Evolutionary conservation across 2,888 invertebrate species (phyloP), one percentile per base, ranked within the genome.

Genomic region (Protophormia terraenovae): DNA sequence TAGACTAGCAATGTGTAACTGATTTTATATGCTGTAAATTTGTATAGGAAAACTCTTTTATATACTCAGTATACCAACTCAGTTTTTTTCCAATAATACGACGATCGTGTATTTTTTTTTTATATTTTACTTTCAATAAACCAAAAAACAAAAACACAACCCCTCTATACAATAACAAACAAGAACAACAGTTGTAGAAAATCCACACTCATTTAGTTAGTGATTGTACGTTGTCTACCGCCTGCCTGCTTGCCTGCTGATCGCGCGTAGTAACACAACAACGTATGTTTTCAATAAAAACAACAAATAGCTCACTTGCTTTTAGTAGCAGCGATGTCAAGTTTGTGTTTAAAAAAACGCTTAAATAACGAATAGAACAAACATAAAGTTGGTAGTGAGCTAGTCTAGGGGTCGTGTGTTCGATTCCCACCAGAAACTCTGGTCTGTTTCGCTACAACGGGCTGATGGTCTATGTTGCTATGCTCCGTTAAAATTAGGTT

Each of bases 21-120:
- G 90, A 90, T 88, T 89, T 86, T 29, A 71, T 86, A 87, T 80
- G 60, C 84, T 76, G 83, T 64, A 87, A 88, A 84, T 87, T 87
- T 87, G 87, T 89, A 86, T 88, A 90, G 89, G 89, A 90, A 90
- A 90, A 90, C 87, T 88, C 88, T 84, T 79, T 79, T 86, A 83
- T 81, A 75, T 75, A 81, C 27, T 50, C 29, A 55, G 35, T 62
- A 38, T 22, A 41, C 10, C 14, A 41, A 45, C 27, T 83, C 76
- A 35, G 62, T 75, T 75, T 78, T 77, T 69, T 72, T 72, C 71
- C 58, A 78, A 80, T 55, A 35, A 53, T 60, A 60, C 10, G 50
- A 32, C 19, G 24, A 8, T 1, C 35, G 16, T 24, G 29, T 64
- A 32, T 72, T 38, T 79, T 29, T 78, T 53, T 72, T 79, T 12